Conservation (phyloP, 2,888 invertebrate species). For the Acanthococcus lagerstroemiae region DNA sequence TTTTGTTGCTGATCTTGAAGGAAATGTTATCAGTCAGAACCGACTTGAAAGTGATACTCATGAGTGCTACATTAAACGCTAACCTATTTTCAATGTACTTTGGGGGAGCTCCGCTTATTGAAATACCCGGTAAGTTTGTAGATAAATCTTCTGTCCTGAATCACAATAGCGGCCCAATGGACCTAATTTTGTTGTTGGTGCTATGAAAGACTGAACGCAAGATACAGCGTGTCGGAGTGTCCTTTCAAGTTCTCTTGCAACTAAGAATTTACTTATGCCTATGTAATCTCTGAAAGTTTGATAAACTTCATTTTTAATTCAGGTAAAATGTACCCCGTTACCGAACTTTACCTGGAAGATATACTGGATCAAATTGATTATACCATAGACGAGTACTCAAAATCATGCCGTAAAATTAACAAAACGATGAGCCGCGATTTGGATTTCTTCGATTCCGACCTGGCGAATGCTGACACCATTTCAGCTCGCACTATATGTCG, state of each 20-base stretch:
- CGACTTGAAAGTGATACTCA: slow-evolving; percentile 51
- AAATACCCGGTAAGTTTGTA: slow-evolving; percentile 51
- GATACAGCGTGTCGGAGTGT: too few relatives aligned
- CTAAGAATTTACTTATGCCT: too few relatives aligned
- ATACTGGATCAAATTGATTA: slow-evolving; percentile 41
- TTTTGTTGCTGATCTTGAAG: slow-evolving; percentile 47
- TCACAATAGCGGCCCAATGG: too few relatives aligned
- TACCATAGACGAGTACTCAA: slow-evolving; percentile 49
- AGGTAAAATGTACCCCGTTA: slow-evolving; percentile 61
- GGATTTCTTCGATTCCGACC: slow-evolving; percentile 52
- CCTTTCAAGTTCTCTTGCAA: background rate
- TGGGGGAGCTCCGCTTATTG: slow-evolving; percentile 41
- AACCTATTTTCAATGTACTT: slow-evolving; percentile 51
- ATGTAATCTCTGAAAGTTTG: background rate
- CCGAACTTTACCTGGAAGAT: slow-evolving; percentile 71
- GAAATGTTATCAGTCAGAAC: slow-evolving; percentile 48
- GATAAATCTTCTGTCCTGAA: background rate
- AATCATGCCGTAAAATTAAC: slow-evolving; percentile 53
- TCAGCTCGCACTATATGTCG: background rate
- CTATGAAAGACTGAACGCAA: too few relatives aligned
- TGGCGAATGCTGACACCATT: slow-evolving; percentile 50
- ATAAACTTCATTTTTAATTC: too few relatives aligned
- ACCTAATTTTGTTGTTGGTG: too few relatives aligned
- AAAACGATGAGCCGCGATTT: slow-evolving; percentile 38
- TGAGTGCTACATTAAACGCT: slow-evolving; percentile 64